Conservation (phyloP, 1,140 invertebrate species). For the Bombyx mandarina region DNA sequence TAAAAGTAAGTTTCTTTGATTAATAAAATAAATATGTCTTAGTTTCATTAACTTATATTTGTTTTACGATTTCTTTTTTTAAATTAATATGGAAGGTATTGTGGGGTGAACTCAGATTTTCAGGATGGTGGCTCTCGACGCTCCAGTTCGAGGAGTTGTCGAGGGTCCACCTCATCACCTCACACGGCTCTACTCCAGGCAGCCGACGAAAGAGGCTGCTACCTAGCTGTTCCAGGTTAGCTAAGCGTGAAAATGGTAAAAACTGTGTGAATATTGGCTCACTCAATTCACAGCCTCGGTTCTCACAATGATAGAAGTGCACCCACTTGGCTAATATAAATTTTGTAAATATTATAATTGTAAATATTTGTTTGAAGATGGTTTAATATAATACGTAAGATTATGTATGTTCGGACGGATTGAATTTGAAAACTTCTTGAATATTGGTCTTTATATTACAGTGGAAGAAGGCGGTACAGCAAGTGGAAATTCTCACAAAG, state of each 20-base stretch:
- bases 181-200: constrained; percentile 74
- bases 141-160: constrained; percentile 64
- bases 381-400: neutral
- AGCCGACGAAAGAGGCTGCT: constrained; percentile 80
- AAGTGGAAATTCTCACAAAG: constrained; percentile 63
- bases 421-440: constrained; percentile 12
- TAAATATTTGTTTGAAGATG: neutral
- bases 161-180: constrained; percentile 68
- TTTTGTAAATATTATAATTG: constrained; percentile 16
- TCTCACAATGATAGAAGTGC: constrained; percentile 22
- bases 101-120: constrained; percentile 70
- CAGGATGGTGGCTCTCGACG: constrained; percentile 72
- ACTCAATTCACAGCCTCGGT: constrained; percentile 41
- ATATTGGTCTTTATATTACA: constrained; percentile 54
- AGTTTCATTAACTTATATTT: neutral
- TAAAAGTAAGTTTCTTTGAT: constrained; percentile 86
- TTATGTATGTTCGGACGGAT: too few relatives aligned
- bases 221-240: constrained; percentile 84
- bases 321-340: constrained; percentile 41
- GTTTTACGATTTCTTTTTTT: constrained; percentile 3
- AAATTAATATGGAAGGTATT: constrained; percentile 10
- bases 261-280: constrained; percentile 29
- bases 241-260: constrained; percentile 34
- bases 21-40: neutral
- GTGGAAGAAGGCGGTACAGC: constrained; percentile 56